Evolutionary conservation across 2,113 vertebrate species (phyloP).

Genomic region (Pluvialis apricaria): DNA sequence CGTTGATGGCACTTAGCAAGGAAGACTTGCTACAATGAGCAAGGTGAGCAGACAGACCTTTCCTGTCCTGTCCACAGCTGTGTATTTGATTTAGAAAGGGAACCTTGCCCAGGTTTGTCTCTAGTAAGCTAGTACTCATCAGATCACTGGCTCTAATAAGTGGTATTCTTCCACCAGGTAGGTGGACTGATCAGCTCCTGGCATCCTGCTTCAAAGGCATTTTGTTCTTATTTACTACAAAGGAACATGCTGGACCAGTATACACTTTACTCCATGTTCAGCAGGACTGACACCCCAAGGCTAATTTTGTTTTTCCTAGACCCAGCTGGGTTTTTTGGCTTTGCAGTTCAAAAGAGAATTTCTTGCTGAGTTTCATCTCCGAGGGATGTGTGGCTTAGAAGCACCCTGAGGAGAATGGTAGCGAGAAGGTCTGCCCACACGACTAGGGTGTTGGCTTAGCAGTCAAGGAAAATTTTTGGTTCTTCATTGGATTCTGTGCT

Average conservation of each 20-base stretch:
- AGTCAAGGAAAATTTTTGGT: background rate
- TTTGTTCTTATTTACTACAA: background rate
- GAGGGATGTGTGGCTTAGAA: background rate
- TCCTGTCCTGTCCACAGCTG: background rate
- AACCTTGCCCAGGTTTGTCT: background rate
- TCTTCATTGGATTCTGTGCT: background rate
- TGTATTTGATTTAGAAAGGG: background rate
- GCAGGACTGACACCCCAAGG: background rate
- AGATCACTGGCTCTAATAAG: background rate
- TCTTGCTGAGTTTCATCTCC: background rate
- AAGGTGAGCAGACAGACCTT: background rate
- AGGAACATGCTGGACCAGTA: background rate
- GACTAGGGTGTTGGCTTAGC: background rate
- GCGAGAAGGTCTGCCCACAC: background rate
- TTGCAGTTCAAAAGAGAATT: background rate
- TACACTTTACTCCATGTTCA: background rate
- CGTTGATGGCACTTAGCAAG: background rate
- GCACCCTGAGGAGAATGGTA: background rate
- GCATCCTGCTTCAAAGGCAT: constrained; percentile 11
- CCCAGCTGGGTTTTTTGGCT: background rate
- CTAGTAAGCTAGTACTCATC: background rate
- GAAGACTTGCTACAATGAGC: background rate
- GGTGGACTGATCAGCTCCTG: background rate
- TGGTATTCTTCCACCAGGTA: background rate
- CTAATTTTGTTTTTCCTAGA: background rate